phyloP scores from a whole-genome alignment of 2,888 invertebrate species.

The Portevinia maculata region DNA sequence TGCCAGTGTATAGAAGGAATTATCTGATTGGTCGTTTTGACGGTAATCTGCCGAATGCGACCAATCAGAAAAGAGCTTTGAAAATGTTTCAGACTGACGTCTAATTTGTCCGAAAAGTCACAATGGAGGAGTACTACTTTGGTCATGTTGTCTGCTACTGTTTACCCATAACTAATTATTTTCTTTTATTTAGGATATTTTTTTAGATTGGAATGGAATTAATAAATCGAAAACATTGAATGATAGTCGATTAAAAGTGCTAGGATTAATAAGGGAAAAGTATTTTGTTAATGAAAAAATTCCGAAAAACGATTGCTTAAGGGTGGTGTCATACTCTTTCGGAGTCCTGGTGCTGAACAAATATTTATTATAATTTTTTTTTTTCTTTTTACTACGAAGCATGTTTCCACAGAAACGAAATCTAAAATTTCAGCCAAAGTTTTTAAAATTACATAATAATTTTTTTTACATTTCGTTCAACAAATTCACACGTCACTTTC shows the following conservation, averaged over 20 bases:
- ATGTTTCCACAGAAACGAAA: too few relatives aligned
- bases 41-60: conserved; percentile 83
- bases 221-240: not conserved
- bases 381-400: too few relatives aligned
- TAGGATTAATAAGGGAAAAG: too few relatives aligned
- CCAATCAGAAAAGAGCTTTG: conserved; percentile 85
- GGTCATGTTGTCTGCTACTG: conserved; percentile 81
- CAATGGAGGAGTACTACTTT: conserved; percentile 84
- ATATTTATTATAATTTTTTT: too few relatives aligned
- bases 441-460: too few relatives aligned
- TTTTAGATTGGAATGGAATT: not conserved
- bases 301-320: not conserved
- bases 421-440: too few relatives aligned
- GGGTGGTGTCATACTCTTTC: conserved; percentile 3
- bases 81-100: conserved; percentile 84
- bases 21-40: conserved; percentile 85
- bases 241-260: too few relatives aligned
- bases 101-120: conserved; percentile 75
- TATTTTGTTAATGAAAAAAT: not conserved
- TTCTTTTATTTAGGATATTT: not conserved
- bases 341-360: not conserved
- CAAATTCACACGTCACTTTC: too few relatives aligned
- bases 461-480: too few relatives aligned
- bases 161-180: not conserved
- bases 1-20: conserved; percentile 84